These are phyloP conservation scores for Phyto melanocephala DNA, from an alignment of 2,888 invertebrate species.

Conservation along the genomic window DNA sequence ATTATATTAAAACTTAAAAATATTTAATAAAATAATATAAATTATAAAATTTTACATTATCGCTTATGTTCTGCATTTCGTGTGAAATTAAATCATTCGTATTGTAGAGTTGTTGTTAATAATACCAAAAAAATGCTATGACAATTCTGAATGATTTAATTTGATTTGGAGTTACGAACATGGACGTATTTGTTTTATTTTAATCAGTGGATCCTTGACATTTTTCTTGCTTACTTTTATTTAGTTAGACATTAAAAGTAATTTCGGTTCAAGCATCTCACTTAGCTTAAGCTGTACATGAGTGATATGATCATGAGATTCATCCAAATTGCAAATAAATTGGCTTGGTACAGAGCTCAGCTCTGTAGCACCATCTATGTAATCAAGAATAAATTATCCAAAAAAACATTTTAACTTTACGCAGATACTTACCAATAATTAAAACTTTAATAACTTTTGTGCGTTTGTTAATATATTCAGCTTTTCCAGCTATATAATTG, in stretches of 20 bases:
- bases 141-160: no score
- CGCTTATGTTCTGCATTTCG: no score
- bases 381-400: background rate
- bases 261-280: conserved; percentile 43
- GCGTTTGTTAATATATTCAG: conserved; percentile 70
- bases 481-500: conserved; percentile 67
- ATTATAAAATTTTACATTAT: no score
- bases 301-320: background rate
- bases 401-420: background rate
- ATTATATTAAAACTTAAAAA: no score
- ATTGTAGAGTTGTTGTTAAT: no score
- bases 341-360: conserved; percentile 6
- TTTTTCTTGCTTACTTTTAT: no score
- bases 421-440: conserved; percentile 67
- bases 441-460: conserved; percentile 67
- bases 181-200: no score
- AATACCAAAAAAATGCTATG: no score
- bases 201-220: no score
- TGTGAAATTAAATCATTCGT: no score
- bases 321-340: conserved; percentile 34
- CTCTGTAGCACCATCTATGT: conserved; percentile 46
- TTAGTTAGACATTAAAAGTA: background rate
- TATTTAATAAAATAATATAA: no score
- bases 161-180: no score
- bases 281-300: conserved; percentile 38